A percentile compares a stretch with the other conserved stretches of the same genome.
phyloP scores from a whole-genome alignment of 2,888 invertebrate species.

The Argynnis bischoffii region DNA sequence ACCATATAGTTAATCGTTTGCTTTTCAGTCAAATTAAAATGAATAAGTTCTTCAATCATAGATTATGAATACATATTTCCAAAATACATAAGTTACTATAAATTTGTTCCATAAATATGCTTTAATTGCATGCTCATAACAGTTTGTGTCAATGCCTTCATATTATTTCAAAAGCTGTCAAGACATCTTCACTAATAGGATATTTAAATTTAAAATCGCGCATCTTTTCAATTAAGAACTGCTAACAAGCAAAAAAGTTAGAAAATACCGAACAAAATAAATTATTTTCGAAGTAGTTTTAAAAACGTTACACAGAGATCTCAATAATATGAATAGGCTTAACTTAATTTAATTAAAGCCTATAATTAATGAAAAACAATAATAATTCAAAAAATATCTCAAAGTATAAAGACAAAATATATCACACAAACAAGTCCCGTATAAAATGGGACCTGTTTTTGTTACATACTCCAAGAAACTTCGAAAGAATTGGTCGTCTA shows the following conservation, averaged over 20 bases:
- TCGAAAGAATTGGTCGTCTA: constrained; percentile 69
- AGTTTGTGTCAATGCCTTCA: neutral
- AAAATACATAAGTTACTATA: too few species aligned
- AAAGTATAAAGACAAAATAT: constrained; percentile 23
- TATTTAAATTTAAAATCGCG: too few species aligned
- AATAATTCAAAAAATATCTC: constrained; percentile 7
- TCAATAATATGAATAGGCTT: neutral
- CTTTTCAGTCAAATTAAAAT: neutral
- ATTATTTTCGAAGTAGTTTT: neutral
- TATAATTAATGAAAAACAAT: constrained; percentile 3
- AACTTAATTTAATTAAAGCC: neutral
- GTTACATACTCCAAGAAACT: constrained; percentile 56
- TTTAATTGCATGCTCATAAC: too few species aligned
- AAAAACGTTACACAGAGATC: neutral
- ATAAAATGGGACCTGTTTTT: constrained; percentile 51
- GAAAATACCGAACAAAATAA: neutral
- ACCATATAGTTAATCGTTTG: neutral
- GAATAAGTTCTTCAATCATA: neutral
- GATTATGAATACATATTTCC: neutral
- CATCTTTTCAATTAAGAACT: neutral
- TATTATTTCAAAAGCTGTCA: neutral
- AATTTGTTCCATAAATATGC: too few species aligned
- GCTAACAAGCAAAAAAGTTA: neutral
- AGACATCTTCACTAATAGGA: too few species aligned
- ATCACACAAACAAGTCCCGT: constrained; percentile 28